Evolutionary conservation across 2,888 invertebrate genomes (phyloP), one percentile per base, ranked within the genome.

Genomic region (Euzetes globulus): DNA sequence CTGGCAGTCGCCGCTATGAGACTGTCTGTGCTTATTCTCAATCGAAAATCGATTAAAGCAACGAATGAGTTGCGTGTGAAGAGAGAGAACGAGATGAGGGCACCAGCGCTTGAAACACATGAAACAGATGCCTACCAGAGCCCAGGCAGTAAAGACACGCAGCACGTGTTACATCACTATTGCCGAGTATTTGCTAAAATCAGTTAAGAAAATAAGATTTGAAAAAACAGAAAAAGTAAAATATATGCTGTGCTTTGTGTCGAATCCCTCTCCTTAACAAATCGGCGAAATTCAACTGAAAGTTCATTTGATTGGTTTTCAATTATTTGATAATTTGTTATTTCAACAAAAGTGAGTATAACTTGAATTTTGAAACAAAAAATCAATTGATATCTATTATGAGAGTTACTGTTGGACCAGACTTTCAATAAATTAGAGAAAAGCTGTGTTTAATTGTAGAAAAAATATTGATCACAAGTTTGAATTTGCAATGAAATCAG

Each of bases 1-100:
- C 50, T 50, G n/a, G 55, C 55, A 22, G 22, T 55, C 22, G 9
- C 7, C 7, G 58, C 22, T 63, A 29, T 29, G 29, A 63, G 33
- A 33, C 33, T 19, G 63, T n/a, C 63, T 63, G 63, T 63, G 29
- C 63, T 29, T 63, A 63, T 27, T 63, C 33, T 63, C 63, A 29
- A 63, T 63, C 63, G 63, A 25, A 63, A 63, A 63, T 63, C 63
- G 63, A 63, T 63, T 63, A 63, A 63, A 63, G 63, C 63, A 63
- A 29, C 29, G 63, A 63, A 63, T 63, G 29, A 63, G 63, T 63
- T 63, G 63, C 63, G 63, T 63, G 63, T 63, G 33, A 29, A 25
- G 63, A 63, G 27, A 13, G 6, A 63, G 63, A 63, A 7, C 22
- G 63, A 63, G 63, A 63, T 63, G 63, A 63, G 63, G 63, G 63